Conservation (phyloP, 2,888 invertebrate genomes). For the Drosophila koepferae region DNA sequence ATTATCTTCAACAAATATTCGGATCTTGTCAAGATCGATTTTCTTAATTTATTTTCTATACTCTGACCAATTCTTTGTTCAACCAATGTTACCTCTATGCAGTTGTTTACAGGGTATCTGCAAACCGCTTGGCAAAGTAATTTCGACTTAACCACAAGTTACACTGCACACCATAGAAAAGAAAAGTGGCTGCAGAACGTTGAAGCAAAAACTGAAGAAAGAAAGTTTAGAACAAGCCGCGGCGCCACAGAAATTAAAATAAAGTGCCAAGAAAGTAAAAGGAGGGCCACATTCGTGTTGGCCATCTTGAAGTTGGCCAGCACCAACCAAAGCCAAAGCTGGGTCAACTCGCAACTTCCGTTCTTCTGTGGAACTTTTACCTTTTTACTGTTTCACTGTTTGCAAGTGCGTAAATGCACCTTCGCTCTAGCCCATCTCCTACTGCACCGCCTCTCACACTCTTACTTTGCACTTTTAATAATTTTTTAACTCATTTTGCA, state of each 20-base stretch:
- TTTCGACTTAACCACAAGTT: conserved; percentile 70
- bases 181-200: conserved; percentile 54
- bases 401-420: conserved; percentile 46
- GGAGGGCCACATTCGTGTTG: conserved; percentile 40
- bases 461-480: conserved; percentile 57
- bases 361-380: conserved; percentile 27
- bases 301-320: conserved; percentile 69
- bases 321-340: conserved; percentile 30
- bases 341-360: conserved; percentile 57
- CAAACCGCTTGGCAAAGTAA: conserved; percentile 67
- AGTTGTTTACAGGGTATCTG: not conserved
- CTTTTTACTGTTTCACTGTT: conserved; percentile 31
- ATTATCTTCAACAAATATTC: not conserved
- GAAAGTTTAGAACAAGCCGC: conserved; percentile 53
- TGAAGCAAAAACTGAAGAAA: conserved; percentile 9
- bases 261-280: conserved; percentile 79
- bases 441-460: not conserved
- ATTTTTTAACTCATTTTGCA: conserved; percentile 78
- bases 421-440: conserved; percentile 12
- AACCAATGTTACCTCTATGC: not conserved
- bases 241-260: conserved; percentile 73
- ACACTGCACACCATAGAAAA: conserved; percentile 44
- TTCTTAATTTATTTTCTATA: no score
- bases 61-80: not conserved
- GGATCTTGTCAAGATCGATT: no score